A percentile compares a stretch with the other conserved stretches of the same genome.
phyloP scores from a whole-genome alignment of 1,140 invertebrate genomes.

The Parasteatoda tepidariorum region DNA sequence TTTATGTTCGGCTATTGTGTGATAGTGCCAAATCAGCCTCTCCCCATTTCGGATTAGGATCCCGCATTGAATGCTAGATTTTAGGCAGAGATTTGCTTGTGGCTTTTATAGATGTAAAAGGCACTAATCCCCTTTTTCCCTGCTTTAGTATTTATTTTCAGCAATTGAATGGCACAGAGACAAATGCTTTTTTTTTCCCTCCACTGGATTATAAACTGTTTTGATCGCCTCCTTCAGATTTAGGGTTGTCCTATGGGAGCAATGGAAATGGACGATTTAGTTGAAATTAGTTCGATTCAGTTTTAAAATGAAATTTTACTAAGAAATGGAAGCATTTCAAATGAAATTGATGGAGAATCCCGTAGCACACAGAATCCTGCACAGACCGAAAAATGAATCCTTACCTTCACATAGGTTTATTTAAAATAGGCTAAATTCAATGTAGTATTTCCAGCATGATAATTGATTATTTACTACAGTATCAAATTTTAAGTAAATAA shows the following conservation, averaged over 20 bases:
- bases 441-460: too few species aligned
- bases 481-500: too few species aligned
- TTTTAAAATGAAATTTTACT: too few species aligned
- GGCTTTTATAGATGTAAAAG: constrained; percentile 48
- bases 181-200: constrained; percentile 2
- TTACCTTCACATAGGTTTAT: too few species aligned
- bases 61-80: constrained; percentile 32
- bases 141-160: neutral
- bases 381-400: too few species aligned
- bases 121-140: constrained; percentile 24
- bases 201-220: constrained; percentile 27
- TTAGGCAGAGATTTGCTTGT: constrained; percentile 42
- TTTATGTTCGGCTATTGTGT: constrained; percentile 52
- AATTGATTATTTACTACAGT: too few species aligned
- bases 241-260: constrained; percentile 5
- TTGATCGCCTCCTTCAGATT: constrained; percentile 30
- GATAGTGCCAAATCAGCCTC: constrained; percentile 3
- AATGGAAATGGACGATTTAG: too few species aligned
- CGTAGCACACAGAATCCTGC: too few species aligned
- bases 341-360: too few species aligned
- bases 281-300: too few species aligned
- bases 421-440: too few species aligned
- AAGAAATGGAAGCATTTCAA: neutral
- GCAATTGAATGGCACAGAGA: neutral
- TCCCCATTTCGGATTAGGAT: constrained; percentile 30